phyloP scores from a whole-genome alignment of 2,888 invertebrate species.

The Hemithea aestivaria region DNA sequence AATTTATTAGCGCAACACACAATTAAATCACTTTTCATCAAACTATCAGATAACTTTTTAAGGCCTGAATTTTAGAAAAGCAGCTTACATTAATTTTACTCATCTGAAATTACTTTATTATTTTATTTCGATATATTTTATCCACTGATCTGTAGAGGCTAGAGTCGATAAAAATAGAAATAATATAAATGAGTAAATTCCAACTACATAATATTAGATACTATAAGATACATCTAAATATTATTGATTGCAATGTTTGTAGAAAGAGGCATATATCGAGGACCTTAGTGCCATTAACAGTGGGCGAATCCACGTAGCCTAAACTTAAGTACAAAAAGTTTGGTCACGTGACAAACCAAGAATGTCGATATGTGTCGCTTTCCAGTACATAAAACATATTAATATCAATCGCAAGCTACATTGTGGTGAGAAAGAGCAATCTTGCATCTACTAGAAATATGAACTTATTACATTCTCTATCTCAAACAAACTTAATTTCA shows the following conservation, averaged over 20 bases:
- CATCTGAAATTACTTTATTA: constrained; percentile 45
- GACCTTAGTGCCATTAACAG: background rate
- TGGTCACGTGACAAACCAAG: constrained; percentile 5
- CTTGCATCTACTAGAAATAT: constrained; percentile 28
- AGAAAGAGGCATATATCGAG: constrained; percentile 39
- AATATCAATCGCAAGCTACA: constrained; percentile 57
- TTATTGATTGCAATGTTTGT: constrained; percentile 34
- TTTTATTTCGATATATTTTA: constrained; percentile 44
- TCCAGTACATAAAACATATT: constrained; percentile 41
- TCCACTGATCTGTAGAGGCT: constrained; percentile 34
- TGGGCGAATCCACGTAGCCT: constrained; percentile 3
- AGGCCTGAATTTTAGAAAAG: constrained; percentile 56
- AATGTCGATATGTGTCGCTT: constrained; percentile 3
- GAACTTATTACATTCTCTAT: constrained; percentile 32
- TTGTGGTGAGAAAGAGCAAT: constrained; percentile 46
- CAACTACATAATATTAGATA: constrained; percentile 44
- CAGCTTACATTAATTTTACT: constrained; percentile 27
- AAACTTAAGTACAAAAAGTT: constrained; percentile 5
- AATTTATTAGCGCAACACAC: constrained; percentile 65
- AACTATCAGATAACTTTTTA: constrained; percentile 47
- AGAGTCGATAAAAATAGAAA: constrained; percentile 45
- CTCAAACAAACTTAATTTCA: constrained; percentile 44
- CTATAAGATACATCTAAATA: constrained; percentile 52
- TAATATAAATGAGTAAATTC: constrained; percentile 48
- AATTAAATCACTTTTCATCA: constrained; percentile 56